Base-by-base conservation (phyloP, 2,797 vertebrate genomes). In the Cyclopterus lumpus region DNA sequence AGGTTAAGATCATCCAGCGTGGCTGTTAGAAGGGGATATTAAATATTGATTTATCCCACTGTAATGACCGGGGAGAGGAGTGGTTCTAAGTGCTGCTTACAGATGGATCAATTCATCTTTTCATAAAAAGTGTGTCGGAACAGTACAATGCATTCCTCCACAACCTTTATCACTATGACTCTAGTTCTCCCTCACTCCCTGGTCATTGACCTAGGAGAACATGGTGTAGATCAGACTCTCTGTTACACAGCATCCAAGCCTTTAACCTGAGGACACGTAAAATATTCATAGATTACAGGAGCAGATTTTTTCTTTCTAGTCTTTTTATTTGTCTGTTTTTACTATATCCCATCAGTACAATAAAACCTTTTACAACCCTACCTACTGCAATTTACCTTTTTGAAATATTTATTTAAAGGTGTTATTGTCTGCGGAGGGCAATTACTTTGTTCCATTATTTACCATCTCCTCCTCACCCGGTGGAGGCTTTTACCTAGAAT, bases 21-120 rank as follows among this genome's bases (percentile, higher is more conserved):
- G 89, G 93, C 93, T 95, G 90, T 96, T 93, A 94, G 93, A 90
- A 88, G 88, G 86, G 93, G 95, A 95, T 97, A 97, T 97, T 97
- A 97, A 96, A 96, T 96, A 96, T 95, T 97, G 96, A 96, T 96
- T 97, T 97, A 96, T 96, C 90, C 94, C 92, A 82, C 92, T 95
- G 91, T 94, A 95, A 94, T 93, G 93, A 95, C 95, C 88, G 73
- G 92, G 87, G 84, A 93, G 93, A 93, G 94, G 93, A 95, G 94
- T 95, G 92, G 95, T 91, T 92, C 94, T 96, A 95, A 96, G 95
- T 96, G 95, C 94, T 95, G 92, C 94, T 95, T 95, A 91, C 89
- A 93, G 93, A 96, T 95, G 95, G 94, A 96, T 95, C 95, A 93
- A 94, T 96, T 96, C 94, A 95, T 96, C 93, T 95, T 95, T 94